Evolutionary conservation across 1,140 invertebrate species (phyloP).

Genomic region (Ylistrum balloti): DNA sequence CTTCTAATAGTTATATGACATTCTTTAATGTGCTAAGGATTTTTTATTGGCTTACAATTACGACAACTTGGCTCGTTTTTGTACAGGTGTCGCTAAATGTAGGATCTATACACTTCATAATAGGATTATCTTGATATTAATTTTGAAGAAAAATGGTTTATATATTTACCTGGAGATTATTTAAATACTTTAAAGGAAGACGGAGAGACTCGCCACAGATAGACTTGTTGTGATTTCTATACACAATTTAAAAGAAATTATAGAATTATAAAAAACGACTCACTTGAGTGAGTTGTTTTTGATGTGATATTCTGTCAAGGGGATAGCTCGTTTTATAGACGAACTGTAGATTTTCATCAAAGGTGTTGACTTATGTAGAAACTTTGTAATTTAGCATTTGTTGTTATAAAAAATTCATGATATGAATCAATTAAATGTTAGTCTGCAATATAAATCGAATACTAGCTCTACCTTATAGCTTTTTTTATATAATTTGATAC

Average conservation of each 20-base stretch:
- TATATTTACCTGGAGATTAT: constrained; percentile 27
- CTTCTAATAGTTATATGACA: constrained; percentile 39
- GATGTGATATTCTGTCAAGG: not conserved
- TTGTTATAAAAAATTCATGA: not conserved
- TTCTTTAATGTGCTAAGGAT: constrained; percentile 3
- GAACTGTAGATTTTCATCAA: not conserved
- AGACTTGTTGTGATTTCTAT: constrained; percentile 1
- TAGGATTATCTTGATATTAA: not conserved
- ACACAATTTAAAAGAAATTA: not conserved
- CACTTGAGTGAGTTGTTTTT: constrained; percentile 11
- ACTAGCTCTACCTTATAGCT: not conserved
- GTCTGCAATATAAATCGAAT: not conserved
- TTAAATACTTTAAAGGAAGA: constrained; percentile 40
- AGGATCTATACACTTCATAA: not conserved
- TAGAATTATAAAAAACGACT: not conserved
- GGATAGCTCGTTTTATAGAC: not conserved
- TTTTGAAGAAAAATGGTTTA: constrained; percentile 29
- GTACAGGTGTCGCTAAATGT: not conserved
- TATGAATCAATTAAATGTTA: not conserved
- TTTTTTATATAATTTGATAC: not conserved
- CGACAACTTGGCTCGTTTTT: not conserved
- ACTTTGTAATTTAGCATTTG: not conserved
- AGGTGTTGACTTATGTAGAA: constrained; percentile 5
- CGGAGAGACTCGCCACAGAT: not conserved
- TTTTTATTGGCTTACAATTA: not conserved